Evolutionary conservation across 2,888 invertebrate species (phyloP).

Genomic region (Sphaeridia pumilis): DNA sequence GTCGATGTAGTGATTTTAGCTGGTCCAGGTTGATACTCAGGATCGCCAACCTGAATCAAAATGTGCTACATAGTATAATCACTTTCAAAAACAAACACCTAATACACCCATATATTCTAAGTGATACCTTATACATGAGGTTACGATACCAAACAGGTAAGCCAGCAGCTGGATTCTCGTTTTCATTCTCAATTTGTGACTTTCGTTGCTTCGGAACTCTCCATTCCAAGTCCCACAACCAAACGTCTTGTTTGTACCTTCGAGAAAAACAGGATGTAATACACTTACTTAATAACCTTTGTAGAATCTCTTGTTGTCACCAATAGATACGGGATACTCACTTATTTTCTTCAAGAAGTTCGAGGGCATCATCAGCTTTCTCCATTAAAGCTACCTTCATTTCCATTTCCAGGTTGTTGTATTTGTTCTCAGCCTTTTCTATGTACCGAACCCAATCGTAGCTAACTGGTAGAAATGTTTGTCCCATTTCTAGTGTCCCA

Average conservation of each 20-base stretch:
- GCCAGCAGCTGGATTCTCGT: conserved; percentile 43
- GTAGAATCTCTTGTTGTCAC: no score
- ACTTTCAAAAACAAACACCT: no score
- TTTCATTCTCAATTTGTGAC: no score
- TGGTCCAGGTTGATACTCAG: conserved; percentile 66
- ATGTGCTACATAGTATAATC: no score
- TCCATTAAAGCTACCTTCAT: conserved; percentile 62
- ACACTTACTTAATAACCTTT: no score
- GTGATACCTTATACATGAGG: conserved; percentile 42
- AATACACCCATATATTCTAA: no score
- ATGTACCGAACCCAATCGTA: conserved; percentile 80
- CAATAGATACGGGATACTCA: no score
- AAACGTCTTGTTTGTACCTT: conserved; percentile 62
- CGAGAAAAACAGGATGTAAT: no score
- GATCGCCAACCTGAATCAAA: no score
- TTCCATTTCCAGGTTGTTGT: conserved; percentile 71
- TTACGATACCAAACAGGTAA: conserved; percentile 92
- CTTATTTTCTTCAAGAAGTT: conserved; percentile 54
- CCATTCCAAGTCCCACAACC: conserved; percentile 98
- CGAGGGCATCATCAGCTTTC: conserved; percentile 76
- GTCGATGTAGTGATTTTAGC: conserved; percentile 68
- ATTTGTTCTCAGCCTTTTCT: conserved; percentile 66
- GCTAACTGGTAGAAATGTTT: conserved; percentile 82
- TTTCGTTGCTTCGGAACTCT: conserved; percentile 52
- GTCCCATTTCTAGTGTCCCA: conserved; percentile 87